Conservation (phyloP, 1,140 invertebrate genomes). For the Eupeodes corollae region DNA sequence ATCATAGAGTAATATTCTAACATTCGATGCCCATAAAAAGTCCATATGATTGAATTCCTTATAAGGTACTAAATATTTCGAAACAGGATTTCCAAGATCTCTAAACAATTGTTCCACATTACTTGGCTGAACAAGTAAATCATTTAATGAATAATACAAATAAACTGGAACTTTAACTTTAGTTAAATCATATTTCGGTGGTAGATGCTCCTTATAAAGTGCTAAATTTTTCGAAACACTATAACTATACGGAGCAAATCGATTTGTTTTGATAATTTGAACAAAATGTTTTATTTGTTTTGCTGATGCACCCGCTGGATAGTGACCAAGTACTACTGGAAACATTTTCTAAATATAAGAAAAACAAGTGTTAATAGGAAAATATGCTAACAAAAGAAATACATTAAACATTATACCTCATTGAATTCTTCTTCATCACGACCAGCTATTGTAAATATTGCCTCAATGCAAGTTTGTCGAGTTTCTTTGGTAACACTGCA, state of each 20-base stretch:
- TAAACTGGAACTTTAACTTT: slow-evolving; percentile 52
- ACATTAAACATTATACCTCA: slow-evolving; percentile 27
- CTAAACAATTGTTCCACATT: slow-evolving; percentile 49
- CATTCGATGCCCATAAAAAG: slow-evolving; percentile 52
- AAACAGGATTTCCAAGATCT: slow-evolving; percentile 42
- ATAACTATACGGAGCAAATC: slow-evolving; percentile 32
- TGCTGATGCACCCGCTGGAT: slow-evolving; percentile 40
- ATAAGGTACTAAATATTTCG: slow-evolving; percentile 45
- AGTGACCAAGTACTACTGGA: slow-evolving; percentile 60
- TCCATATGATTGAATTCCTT: slow-evolving; percentile 53
- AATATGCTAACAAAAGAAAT: slow-evolving; percentile 39
- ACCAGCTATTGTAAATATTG: slow-evolving; percentile 31
- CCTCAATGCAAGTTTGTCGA: slow-evolving; percentile 29
- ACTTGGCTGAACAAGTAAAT: slow-evolving; percentile 45
- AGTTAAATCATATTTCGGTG: slow-evolving; percentile 47
- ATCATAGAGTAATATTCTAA: slow-evolving; percentile 44
- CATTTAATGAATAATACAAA: slow-evolving; percentile 49
- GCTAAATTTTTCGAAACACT: slow-evolving; percentile 37
- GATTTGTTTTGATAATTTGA: slow-evolving; percentile 28
- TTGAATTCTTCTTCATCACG: slow-evolving; percentile 34
- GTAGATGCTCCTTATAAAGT: slow-evolving; percentile 38
- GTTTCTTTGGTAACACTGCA: slow-evolving; percentile 35
- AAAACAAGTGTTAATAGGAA: slow-evolving; percentile 25
- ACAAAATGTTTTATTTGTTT: slow-evolving; percentile 36
- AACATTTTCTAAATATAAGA: slow-evolving; percentile 43